Evolutionary conservation across 2,113 vertebrate species (phyloP).

Genomic region (Albula goreensis): DNA sequence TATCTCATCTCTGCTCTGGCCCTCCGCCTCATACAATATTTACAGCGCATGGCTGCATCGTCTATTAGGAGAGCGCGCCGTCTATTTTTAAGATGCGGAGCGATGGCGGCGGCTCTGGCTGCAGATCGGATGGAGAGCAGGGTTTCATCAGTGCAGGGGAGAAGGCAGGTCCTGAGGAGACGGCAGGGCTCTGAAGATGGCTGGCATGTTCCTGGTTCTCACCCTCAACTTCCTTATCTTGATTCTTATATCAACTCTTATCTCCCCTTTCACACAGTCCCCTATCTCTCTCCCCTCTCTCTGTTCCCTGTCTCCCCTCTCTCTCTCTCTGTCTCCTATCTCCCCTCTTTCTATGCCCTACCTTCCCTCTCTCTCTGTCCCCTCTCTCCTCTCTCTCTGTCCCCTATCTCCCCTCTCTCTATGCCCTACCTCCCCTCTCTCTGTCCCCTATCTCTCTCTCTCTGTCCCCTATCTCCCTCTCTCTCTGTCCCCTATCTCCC

Average conservation of each 20-base stretch:
- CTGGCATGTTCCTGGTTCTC: conserved; percentile 49
- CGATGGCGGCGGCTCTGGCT: conserved; percentile 13
- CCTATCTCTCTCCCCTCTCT: neutral
- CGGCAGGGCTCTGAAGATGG: conserved; percentile 5
- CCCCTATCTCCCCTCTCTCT: neutral
- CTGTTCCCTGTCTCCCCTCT: neutral
- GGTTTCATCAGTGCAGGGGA: neutral
- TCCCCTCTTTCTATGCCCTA: neutral
- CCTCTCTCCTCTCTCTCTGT: neutral
- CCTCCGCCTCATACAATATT: conserved; percentile 38
- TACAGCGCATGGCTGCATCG: conserved; percentile 14
- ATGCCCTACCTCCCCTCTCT: too few species aligned
- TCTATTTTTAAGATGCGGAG: conserved; percentile 40
- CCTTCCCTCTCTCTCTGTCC: neutral
- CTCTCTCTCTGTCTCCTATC: neutral
- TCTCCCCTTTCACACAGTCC: neutral
- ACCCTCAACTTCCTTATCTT: too few species aligned
- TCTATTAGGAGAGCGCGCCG: neutral
- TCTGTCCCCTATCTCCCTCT: too few species aligned
- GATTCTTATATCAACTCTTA: neutral
- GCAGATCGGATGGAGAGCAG: neutral
- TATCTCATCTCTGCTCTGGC: conserved; percentile 7
- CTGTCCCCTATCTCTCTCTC: too few species aligned
- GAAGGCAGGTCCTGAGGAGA: neutral
- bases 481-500: too few species aligned